Evolutionary conservation across 2,888 invertebrate species (phyloP).

Genomic region (Platycnemis pennipes): DNA sequence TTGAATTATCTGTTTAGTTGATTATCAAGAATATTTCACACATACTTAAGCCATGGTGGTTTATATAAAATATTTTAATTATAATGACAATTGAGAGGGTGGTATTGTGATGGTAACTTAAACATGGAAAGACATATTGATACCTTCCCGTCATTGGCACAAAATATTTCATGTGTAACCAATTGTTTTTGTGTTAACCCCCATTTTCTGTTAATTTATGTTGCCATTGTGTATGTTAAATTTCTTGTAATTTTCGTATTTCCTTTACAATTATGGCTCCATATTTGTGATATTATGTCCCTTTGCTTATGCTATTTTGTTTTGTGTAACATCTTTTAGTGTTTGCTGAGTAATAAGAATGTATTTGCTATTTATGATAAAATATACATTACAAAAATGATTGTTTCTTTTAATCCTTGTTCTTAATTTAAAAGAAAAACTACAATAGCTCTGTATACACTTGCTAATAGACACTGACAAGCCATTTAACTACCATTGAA

Average conservation of each 20-base stretch:
- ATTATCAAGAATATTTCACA: neutral
- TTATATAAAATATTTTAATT: neutral
- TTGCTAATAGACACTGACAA: conserved; percentile 30
- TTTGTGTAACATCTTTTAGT: conserved; percentile 4
- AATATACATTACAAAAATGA: conserved; percentile 20
- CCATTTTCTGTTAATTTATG: neutral
- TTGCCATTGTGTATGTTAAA: neutral
- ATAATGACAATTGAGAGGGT: neutral
- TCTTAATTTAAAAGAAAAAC: neutral
- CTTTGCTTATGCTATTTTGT: conserved; percentile 43
- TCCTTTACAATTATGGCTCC: neutral
- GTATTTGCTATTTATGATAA: conserved; percentile 17
- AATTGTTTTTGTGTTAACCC: neutral
- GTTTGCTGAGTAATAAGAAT: conserved; percentile 37
- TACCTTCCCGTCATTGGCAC: conserved; percentile 14
- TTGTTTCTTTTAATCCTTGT: neutral
- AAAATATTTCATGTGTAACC: neutral
- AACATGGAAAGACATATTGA: neutral
- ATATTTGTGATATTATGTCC: neutral
- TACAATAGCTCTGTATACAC: neutral
- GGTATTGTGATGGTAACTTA: neutral
- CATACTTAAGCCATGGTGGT: neutral
- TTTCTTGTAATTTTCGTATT: conserved; percentile 22
- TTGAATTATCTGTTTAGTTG: neutral
- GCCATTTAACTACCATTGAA: neutral